A percentile compares a stretch with the other conserved stretches of the same genome.
These are phyloP conservation scores for Aspidiotus rigidus DNA, from an alignment of 2,888 invertebrate species.

Conservation along the genomic window DNA sequence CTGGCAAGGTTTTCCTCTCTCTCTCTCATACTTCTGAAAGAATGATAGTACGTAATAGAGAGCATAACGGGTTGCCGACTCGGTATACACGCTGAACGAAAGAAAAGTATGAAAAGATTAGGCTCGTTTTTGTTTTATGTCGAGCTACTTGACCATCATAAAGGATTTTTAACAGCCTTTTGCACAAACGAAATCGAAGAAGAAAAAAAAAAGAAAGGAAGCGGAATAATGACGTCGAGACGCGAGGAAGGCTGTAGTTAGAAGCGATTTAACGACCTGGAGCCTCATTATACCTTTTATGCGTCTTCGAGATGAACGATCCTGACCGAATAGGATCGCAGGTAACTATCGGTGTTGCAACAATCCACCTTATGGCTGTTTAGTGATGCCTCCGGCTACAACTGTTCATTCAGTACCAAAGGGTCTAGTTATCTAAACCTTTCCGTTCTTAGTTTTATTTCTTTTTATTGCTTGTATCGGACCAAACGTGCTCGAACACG, in stretches of 20 bases:
- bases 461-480: slow-evolving; percentile 24
- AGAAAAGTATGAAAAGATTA: slow-evolving; percentile 32
- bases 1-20: slow-evolving; percentile 1
- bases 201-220: background rate
- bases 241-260: slow-evolving; percentile 19
- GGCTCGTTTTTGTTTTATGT: slow-evolving; percentile 31
- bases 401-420: slow-evolving; percentile 15
- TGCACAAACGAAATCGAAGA: slow-evolving; percentile 4
- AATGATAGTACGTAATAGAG: slow-evolving; percentile 24
- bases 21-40: slow-evolving; percentile 7
- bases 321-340: background rate
- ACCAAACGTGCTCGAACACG: slow-evolving; percentile 20
- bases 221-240: slow-evolving; percentile 14
- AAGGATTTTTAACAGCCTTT: slow-evolving; percentile 28
- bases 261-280: slow-evolving; percentile 30
- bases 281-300: slow-evolving; percentile 32
- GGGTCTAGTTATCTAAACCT: slow-evolving; percentile 8
- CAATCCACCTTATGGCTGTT: slow-evolving; percentile 25
- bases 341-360: background rate
- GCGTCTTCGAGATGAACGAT: slow-evolving; percentile 17
- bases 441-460: slow-evolving; percentile 22
- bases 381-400: slow-evolving; percentile 17
- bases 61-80: slow-evolving; percentile 13
- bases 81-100: slow-evolving; percentile 8
- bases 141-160: slow-evolving; percentile 32